phyloP scores from a whole-genome alignment of 2,113 vertebrate species.

The Pseudolaguvia tuberculata region DNA sequence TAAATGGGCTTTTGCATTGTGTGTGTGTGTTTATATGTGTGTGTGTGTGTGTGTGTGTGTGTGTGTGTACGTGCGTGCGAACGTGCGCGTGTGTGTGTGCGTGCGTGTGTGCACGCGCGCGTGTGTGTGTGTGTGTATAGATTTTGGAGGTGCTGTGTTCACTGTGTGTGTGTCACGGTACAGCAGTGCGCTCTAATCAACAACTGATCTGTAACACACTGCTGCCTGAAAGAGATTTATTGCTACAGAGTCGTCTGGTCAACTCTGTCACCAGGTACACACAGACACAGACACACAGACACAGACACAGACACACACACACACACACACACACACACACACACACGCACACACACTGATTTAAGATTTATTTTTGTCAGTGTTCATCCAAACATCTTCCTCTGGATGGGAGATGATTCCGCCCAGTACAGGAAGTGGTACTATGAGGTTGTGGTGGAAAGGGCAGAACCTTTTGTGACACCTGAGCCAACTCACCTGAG shows the following conservation, averaged over 20 bases:
- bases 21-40: constrained; percentile 32
- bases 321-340: not conserved
- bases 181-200: constrained; percentile 90
- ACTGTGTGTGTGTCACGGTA: constrained; percentile 88
- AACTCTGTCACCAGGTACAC: constrained; percentile 88
- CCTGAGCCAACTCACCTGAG: constrained; percentile 87
- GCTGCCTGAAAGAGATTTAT: constrained; percentile 83
- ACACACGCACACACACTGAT: too few relatives aligned
- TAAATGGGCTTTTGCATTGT: not conserved
- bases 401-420: constrained; percentile 82
- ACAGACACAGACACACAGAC: not conserved
- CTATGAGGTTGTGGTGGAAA: constrained; percentile 88
- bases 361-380: constrained; percentile 58
- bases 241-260: constrained; percentile 86
- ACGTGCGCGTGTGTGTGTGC: constrained; percentile 33
- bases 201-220: constrained; percentile 92
- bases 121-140: constrained; percentile 57
- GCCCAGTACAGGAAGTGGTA: constrained; percentile 94
- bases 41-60: constrained; percentile 39
- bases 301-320: not conserved
- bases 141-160: constrained; percentile 90
- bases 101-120: constrained; percentile 43
- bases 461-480: constrained; percentile 80
- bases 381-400: constrained; percentile 87
- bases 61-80: constrained; percentile 52